Evolutionary conservation across 2,888 invertebrate genomes (phyloP), one percentile per base, ranked within the genome.

Genomic region (Schizotus pectinicornis): DNA sequence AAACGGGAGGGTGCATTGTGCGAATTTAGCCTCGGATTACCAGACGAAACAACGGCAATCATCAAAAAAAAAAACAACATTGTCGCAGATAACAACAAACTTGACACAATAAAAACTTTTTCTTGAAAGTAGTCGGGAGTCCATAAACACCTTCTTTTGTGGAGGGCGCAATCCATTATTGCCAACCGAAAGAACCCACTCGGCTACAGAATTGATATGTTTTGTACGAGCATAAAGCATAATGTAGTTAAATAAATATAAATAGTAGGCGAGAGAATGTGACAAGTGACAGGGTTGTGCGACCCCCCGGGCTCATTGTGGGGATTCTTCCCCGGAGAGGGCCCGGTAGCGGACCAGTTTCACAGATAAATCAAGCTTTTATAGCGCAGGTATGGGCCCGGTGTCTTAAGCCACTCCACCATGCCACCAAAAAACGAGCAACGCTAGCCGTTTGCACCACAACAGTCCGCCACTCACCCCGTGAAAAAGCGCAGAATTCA

Each of bases 271-370:
- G 71, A 72, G 70, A 62, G 70, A 71, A 68, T 72, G 73, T 70
- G 74, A 72, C 75, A 74, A 73, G 74, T 74, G 74, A 74, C 75
- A 72, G 73, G 72, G 70, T 71, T 70, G 72, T 68, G 64, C 69
- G 68, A 69, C 73, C 73, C 67, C 72, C 67, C 65, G 67, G 65
- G 59, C 59, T 62, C 62, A 65, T 71, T 70, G 67, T 71, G 62
- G 61, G 51, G 62, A 59, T 63, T 68, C 67, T 63, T 55, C 67
- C 60, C 64, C 38, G 59, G 55, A 61, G 62, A 69, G 67, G 64
- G 22, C 67, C 68, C 72, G 67, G 73, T 73, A 72, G 71, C 70
- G 61, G 61, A 58, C 69, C 65, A 65, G 68, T 66, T 67, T 70
- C 67, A 64, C 59, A 65, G 61, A 74, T 75, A 75, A 75, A 75